Conservation (phyloP, 2,797 vertebrate genomes). For the Coregonus ussuriensis region DNA sequence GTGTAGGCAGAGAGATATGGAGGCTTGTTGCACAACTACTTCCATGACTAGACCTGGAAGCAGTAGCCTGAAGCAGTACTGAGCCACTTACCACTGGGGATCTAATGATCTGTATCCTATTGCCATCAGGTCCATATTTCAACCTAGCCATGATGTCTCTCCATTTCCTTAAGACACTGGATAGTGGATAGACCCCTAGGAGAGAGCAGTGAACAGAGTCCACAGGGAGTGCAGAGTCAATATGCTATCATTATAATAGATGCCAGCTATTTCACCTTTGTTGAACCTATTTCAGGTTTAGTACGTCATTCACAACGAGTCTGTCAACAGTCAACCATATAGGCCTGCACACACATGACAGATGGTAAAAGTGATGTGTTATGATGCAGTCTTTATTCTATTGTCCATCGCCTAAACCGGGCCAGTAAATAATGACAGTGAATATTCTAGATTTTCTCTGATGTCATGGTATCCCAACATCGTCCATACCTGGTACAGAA, state of each 20-base stretch:
- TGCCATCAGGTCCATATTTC: not conserved
- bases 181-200: not conserved
- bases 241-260: not conserved
- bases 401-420: not conserved
- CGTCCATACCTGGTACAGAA: not conserved
- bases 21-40: not conserved
- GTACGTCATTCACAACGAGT: not conserved
- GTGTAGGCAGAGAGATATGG: not conserved
- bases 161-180: not conserved
- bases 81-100: not conserved
- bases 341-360: not conserved
- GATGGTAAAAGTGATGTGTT: not conserved
- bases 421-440: not conserved
- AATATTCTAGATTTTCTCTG: not conserved
- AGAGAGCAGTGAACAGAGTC: not conserved
- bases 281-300: not conserved
- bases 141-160: not conserved
- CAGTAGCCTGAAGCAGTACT: not conserved
- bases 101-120: not conserved
- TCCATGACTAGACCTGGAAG: not conserved
- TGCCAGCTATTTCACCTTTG: not conserved
- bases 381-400: not conserved
- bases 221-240: not conserved
- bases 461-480: not conserved
- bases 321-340: not conserved